Percentiles rank a stretch among this genome's conserved stretches.
phyloP scores from a whole-genome alignment of 1,140 invertebrate species.

The Sesamia nonagrioides region DNA sequence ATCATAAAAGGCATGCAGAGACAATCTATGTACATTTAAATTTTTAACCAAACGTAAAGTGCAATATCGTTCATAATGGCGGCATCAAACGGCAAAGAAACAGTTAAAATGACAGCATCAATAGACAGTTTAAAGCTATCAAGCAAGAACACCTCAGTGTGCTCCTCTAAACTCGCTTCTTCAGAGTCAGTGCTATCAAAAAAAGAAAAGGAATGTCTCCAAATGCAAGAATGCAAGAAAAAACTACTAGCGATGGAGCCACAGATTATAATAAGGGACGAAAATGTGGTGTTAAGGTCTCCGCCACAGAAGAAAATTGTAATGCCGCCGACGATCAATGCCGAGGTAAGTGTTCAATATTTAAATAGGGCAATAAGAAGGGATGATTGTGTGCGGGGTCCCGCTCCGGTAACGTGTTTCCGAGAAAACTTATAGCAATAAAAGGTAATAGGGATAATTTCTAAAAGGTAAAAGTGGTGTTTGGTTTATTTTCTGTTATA shows the following conservation, averaged over 20 bases:
- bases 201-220: constrained; percentile 83
- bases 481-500: not conserved
- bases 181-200: constrained; percentile 84
- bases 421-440: not conserved
- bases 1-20: not conserved
- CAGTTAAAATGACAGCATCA: constrained; percentile 81
- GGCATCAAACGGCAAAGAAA: constrained; percentile 81
- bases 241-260: constrained; percentile 84
- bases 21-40: not conserved
- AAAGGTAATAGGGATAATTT: not conserved
- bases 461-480: not conserved
- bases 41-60: not conserved
- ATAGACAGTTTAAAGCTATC: constrained; percentile 85
- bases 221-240: constrained; percentile 86
- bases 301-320: constrained; percentile 86
- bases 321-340: constrained; percentile 81
- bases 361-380: constrained; percentile 42
- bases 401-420: not conserved
- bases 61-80: constrained; percentile 67
- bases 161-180: constrained; percentile 84
- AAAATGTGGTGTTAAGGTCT: constrained; percentile 82
- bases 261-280: constrained; percentile 85
- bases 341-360: constrained; percentile 75
- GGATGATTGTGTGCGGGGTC: constrained; percentile 10
- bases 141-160: constrained; percentile 78